Evolutionary conservation across 2,113 vertebrate genomes (phyloP).

Genomic region (Nothoprocta perdicaria): DNA sequence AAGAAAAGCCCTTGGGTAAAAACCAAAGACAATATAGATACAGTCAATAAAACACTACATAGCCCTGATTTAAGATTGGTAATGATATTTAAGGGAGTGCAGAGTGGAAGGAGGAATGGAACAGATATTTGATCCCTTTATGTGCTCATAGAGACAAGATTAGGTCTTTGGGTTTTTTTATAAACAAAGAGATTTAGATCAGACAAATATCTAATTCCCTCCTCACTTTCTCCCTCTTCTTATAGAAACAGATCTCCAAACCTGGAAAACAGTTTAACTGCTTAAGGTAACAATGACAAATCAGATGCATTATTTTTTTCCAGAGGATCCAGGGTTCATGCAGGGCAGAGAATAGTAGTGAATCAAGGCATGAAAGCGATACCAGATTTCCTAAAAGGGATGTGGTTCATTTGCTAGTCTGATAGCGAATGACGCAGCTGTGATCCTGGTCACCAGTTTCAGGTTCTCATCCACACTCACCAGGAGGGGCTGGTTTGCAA

Average conservation of each 20-base stretch:
- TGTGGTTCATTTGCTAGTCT: not conserved
- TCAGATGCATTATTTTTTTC: not conserved
- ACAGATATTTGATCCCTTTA: not conserved
- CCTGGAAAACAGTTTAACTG: not conserved
- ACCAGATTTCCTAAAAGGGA: not conserved
- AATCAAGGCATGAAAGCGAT: constrained; percentile 26
- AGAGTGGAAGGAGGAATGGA: not conserved
- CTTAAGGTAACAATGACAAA: constrained; percentile 10
- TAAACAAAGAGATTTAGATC: not conserved
- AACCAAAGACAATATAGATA: not conserved
- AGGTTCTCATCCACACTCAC: not conserved
- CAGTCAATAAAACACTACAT: not conserved
- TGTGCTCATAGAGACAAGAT: not conserved
- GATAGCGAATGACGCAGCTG: not conserved
- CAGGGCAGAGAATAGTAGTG: constrained; percentile 17
- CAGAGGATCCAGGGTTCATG: not conserved
- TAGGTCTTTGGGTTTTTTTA: not conserved
- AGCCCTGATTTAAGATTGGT: not conserved
- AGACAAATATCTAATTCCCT: not conserved
- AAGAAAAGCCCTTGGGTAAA: not conserved
- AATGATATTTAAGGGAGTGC: not conserved
- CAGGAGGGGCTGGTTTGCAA: not conserved
- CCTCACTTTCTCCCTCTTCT: not conserved
- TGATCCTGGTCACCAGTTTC: not conserved
- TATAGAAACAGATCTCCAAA: not conserved